Base-by-base conservation (phyloP, 2,888 invertebrate genomes). In the Chaetoderma sp. region DNA sequence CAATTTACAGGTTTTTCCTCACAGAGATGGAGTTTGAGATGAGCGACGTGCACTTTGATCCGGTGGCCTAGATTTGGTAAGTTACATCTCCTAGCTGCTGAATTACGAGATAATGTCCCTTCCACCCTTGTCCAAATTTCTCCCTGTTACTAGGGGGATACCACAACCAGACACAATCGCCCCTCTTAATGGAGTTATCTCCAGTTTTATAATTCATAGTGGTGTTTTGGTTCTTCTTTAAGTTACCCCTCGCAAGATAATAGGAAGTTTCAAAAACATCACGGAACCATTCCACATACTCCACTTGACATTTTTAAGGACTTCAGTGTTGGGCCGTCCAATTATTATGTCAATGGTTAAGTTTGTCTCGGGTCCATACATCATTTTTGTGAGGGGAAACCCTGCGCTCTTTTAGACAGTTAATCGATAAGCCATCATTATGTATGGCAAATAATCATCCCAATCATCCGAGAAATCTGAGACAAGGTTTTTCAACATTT, bases 111-210 rank as follows among this genome's bases (percentile, higher is more conserved):
- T 54, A 68, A 28, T 55, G 62, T 18, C 68, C 68, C 4, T 28
- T 60, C 68, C 62, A 68, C 8, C 64, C 61, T 36, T 61, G 28
- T 13, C 62, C 65, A 25, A 64, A 45, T 39, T 61, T 65, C 13
- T 54, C 27, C 4, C 33, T 47, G 18, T 33, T 65, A 23, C 42
- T 25, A 6, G 62, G 58, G 16, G 64, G 68, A 50, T 68, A 62
- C 61, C 62, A 68, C 10, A 61, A 27, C 59, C 65, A 65, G 6
- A 65, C 68, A 32, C 57, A 64, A 36, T 58, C 47, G 16, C 60
- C 64, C 21, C 13, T 32, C 5, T 36, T n/a, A 54, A 56, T 64
- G 10, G 8, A 8, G 21, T 57, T 52, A 27, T 54, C 60, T 45
- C 57, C 60, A 18, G 57, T 8, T 1, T 55, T 47, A n/a, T 32